phyloP scores from a whole-genome alignment of 2,113 vertebrate species.

The Calyptommatus sinebrachiatus region DNA sequence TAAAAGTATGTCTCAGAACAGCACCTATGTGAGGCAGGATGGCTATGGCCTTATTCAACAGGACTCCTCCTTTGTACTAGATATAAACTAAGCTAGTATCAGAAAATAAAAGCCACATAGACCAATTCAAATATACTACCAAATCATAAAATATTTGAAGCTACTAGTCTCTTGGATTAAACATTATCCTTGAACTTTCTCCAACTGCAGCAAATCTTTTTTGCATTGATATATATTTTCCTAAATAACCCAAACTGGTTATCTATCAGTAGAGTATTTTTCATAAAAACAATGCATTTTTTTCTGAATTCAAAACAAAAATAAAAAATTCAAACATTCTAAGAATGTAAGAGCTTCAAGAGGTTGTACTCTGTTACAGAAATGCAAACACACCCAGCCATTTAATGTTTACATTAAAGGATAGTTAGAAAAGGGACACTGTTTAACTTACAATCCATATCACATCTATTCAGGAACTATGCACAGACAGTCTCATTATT shows the following conservation, averaged over 20 bases:
- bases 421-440: not conserved
- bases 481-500: not conserved
- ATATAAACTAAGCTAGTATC: too few relatives aligned
- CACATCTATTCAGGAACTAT: not conserved
- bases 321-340: conserved; percentile 1
- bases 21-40: too few relatives aligned
- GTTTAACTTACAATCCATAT: not conserved
- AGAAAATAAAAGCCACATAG: too few relatives aligned
- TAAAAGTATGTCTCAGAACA: too few relatives aligned
- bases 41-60: too few relatives aligned
- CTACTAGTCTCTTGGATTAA: too few relatives aligned
- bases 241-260: not conserved
- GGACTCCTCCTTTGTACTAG: too few relatives aligned
- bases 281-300: not conserved
- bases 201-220: not conserved
- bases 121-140: too few relatives aligned
- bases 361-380: not conserved
- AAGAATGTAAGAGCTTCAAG: not conserved
- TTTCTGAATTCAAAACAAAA: not conserved
- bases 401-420: conserved; percentile 18
- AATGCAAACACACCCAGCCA: conserved; percentile 8
- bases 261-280: not conserved
- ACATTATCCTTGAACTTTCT: too few relatives aligned
- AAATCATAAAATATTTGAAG: too few relatives aligned
- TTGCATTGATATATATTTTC: not conserved